Percentiles rank a stretch among this genome's conserved stretches.
Conservation (phyloP, 1,140 invertebrate genomes). For the Calliphora vicina region DNA sequence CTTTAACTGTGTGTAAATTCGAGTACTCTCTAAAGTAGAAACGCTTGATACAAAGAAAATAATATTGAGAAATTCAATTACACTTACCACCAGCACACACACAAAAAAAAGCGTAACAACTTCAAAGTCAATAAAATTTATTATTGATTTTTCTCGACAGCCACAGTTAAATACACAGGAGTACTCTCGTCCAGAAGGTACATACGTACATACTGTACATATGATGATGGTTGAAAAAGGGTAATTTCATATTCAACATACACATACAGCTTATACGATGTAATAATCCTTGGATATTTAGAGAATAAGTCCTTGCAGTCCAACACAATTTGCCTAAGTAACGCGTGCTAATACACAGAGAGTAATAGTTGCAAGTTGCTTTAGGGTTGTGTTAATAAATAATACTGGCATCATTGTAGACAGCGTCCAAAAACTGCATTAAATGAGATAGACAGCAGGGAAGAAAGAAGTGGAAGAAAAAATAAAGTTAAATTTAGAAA, state of each 20-base stretch:
- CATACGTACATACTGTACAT: too few species aligned
- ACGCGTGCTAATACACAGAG: not conserved
- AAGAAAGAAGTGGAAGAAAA: not conserved
- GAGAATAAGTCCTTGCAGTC: too few species aligned
- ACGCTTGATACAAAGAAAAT: not conserved
- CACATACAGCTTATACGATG: too few species aligned
- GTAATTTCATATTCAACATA: too few species aligned
- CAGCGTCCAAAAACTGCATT: not conserved
- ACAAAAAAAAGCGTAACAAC: not conserved
- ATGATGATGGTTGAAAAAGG: too few species aligned
- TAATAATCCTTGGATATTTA: too few species aligned
- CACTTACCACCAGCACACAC: slow-evolving; percentile 13
- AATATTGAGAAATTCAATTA: not conserved
- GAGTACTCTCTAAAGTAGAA: too few species aligned
- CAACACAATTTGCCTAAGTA: not conserved
- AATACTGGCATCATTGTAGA: not conserved
- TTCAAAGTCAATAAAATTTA: slow-evolving; percentile 1
- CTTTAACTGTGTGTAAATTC: too few species aligned
- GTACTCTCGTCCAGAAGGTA: too few species aligned
- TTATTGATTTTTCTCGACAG: not conserved
- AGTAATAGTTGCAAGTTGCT: not conserved
- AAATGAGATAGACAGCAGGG: not conserved
- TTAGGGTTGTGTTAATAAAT: not conserved
- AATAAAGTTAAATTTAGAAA: not conserved
- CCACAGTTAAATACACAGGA: not conserved